Percentiles rank a stretch among this genome's conserved stretches.
These are phyloP conservation scores for Aphodius sticticus DNA, from an alignment of 2,888 invertebrate species.

Conservation along the genomic window DNA sequence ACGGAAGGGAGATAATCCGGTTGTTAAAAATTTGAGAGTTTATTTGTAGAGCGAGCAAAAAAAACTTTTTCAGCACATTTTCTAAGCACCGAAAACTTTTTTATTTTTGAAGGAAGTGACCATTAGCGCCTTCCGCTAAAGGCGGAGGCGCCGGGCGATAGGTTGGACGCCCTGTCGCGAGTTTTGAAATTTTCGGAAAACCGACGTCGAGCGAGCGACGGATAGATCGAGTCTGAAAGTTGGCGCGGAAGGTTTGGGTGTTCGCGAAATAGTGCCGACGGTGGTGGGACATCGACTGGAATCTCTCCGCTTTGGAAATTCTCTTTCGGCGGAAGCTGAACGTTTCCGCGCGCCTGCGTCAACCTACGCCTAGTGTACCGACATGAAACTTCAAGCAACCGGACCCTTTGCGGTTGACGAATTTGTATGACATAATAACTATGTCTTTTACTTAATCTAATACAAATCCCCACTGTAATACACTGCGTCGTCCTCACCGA, in stretches of 20 bases:
- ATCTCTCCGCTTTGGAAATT: slow-evolving; percentile 15
- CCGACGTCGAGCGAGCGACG: background rate
- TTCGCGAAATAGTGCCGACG: background rate
- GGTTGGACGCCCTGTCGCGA: background rate
- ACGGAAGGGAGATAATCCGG: background rate
- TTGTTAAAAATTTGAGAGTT: background rate
- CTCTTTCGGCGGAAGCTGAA: slow-evolving; percentile 19
- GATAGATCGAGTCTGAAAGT: background rate
- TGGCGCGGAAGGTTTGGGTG: background rate
- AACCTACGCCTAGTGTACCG: slow-evolving; percentile 8
- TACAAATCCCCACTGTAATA: background rate
- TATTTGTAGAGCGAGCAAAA: background rate
- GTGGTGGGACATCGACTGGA: slow-evolving; percentile 14
- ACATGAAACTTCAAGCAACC: slow-evolving; percentile 5
- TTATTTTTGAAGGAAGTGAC: background rate
- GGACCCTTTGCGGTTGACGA: slow-evolving; percentile 15
- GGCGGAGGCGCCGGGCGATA: background rate
- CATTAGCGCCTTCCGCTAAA: background rate
- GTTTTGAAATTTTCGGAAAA: slow-evolving; percentile 19
- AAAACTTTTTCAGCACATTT: slow-evolving; percentile 17
- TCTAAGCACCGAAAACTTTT: slow-evolving; percentile 14
- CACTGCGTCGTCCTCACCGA: background rate
- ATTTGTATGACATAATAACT: slow-evolving; percentile 26
- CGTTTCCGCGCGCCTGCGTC: slow-evolving; percentile 15
- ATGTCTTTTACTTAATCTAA: slow-evolving; percentile 19